Conservation (phyloP, 2,888 invertebrate species). For the Clanis bilineata region DNA sequence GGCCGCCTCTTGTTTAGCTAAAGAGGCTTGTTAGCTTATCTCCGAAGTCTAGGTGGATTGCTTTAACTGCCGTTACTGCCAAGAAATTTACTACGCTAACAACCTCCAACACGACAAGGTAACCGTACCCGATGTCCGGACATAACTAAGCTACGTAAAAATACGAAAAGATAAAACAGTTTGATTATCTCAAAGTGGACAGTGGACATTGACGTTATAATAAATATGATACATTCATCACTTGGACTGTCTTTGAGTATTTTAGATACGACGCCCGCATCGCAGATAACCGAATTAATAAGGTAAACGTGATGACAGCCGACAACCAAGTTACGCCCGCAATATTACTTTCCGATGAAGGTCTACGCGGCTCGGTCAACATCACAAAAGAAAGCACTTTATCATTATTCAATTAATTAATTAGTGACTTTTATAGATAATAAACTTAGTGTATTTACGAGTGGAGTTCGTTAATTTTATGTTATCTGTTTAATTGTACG, state of each 20-base stretch:
- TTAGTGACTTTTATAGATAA: conserved; percentile 78
- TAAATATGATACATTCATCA: conserved; percentile 34
- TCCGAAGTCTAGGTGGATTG: conserved; percentile 70
- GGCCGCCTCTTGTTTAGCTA: conserved; percentile 75
- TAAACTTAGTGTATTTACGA: conserved; percentile 76
- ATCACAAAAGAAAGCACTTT: conserved; percentile 60
- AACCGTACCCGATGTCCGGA: neutral
- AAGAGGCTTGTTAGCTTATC: conserved; percentile 79
- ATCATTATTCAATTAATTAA: conserved; percentile 81
- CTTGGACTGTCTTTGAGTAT: conserved; percentile 43
- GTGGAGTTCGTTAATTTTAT: conserved; percentile 74
- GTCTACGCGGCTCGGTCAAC: conserved; percentile 40
- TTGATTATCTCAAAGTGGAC: neutral
- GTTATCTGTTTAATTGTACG: conserved; percentile 73
- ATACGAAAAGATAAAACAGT: neutral
- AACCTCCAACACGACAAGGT: conserved; percentile 52
- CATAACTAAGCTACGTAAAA: neutral
- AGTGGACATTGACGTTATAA: conserved; percentile 1
- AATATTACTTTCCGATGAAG: conserved; percentile 51
- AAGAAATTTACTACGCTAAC: conserved; percentile 60
- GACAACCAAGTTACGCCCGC: conserved; percentile 58
- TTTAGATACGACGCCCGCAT: conserved; percentile 39
- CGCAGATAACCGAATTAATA: conserved; percentile 49
- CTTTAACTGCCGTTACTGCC: conserved; percentile 68
- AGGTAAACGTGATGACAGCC: conserved; percentile 56